Evolutionary conservation across 1,140 invertebrate species (phyloP), one percentile per base, ranked within the genome.

Genomic region (Drosophila ironensis): DNA sequence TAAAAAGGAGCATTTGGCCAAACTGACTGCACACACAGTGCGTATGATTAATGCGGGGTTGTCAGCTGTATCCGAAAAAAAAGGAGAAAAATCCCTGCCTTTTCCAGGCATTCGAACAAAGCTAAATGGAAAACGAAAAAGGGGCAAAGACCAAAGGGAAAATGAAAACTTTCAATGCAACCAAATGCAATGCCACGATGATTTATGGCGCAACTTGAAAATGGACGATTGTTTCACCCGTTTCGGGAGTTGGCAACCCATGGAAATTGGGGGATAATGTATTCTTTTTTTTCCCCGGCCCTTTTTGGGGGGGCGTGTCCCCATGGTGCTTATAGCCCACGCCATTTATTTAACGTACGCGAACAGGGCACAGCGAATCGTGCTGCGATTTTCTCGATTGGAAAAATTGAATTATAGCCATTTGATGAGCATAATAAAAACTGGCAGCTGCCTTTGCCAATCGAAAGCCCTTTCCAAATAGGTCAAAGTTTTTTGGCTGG

Each of bases 381-480:
- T 59, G 59, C 72, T 42, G 63, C 61, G 69, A 82, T 84, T 84
- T 71, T 25, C 64, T 51, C 64, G 57, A 84, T 78, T 84, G 78
- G 64, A 71, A 84, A 86, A 78, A 84, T 84, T 84, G 73, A 84
- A 84, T 84, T 84, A 84, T 84, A 84, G 57, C 52, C 70, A 78
- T 84, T 84, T 84, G 78, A 84, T 84, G 78, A 73, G 63, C 63
- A 60, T 60, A 82, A 82, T 76, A 72, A 82, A 81, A 82, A 69
- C 68, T 67, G 56, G 54, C 68, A 69, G 44, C 56, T 63, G 59
- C 59, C 56, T 38, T 38, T 63, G 57, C 56, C 56, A 63, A 61
- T 63, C 30, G 63, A 40, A 22, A 30, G n/a, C n/a, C n/a, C 56
- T 12, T 57, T 47, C 33, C 27, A 30, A 69, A 69, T 46, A 14